Percentiles rank a stretch among this genome's conserved stretches.
Evolutionary conservation across 2,113 vertebrate genomes (phyloP).

Genomic region (Erythrocercus mccallii): DNA sequence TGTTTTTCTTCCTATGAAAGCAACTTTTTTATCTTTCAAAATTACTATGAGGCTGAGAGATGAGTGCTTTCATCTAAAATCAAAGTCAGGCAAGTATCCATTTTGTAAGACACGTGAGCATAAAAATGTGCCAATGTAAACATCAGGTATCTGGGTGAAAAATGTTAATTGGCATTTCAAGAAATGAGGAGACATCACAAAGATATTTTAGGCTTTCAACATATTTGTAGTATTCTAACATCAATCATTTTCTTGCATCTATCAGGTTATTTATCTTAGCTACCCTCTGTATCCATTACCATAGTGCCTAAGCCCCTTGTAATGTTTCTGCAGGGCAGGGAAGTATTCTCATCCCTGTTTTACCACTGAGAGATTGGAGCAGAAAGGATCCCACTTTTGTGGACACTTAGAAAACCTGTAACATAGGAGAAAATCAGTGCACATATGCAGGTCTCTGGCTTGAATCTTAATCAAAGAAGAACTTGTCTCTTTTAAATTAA

Average conservation of each 20-base stretch:
- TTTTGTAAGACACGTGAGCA: constrained; percentile 31
- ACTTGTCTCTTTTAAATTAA: background rate
- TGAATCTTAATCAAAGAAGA: background rate
- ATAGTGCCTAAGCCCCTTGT: background rate
- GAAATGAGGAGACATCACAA: constrained; percentile 55
- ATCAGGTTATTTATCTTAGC: constrained; percentile 64
- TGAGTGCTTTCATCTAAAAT: constrained; percentile 36
- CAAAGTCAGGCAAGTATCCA: constrained; percentile 47
- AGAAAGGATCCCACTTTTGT: background rate
- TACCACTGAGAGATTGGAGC: background rate
- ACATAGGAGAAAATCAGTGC: background rate
- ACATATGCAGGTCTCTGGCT: background rate
- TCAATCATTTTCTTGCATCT: constrained; percentile 61
- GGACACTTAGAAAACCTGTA: background rate
- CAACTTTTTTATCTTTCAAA: constrained; percentile 45
- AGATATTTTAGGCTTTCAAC: constrained; percentile 67
- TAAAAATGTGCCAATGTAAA: constrained; percentile 57
- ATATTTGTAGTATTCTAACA: constrained; percentile 60
- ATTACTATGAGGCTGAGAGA: constrained; percentile 1
- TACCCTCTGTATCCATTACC: constrained; percentile 32
- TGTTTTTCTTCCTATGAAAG: constrained; percentile 38
- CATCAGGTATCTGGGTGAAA: constrained; percentile 65
- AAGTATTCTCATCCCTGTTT: constrained; percentile 4
- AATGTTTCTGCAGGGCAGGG: background rate
- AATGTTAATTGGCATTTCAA: constrained; percentile 68